Conservation (phyloP, 37 sponge, comb jelly and placozoan species). For the Haliclona indistincta region DNA sequence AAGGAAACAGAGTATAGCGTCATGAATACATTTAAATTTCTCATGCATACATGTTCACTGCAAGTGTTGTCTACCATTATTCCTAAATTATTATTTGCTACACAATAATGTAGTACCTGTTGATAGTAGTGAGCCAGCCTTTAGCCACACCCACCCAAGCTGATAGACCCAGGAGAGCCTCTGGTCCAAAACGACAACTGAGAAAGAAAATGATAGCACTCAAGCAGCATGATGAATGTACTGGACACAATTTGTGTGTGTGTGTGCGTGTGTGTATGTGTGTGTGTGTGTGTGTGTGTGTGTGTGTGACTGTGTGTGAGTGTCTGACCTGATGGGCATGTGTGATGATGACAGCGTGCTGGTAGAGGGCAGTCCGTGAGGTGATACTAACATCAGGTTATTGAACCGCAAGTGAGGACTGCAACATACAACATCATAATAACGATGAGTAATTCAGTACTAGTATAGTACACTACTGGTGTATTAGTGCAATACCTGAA, state of each 20-base stretch:
- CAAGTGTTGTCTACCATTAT: no score
- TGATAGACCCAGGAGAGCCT: slow-evolving; percentile 35
- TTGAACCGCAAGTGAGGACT: slow-evolving; percentile 95
- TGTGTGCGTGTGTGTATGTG: no score
- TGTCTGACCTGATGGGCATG: slow-evolving; percentile 4
- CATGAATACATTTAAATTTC: not conserved
- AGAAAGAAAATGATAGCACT: not conserved
- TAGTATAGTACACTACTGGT: no score
- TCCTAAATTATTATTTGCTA: no score
- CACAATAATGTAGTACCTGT: no score
- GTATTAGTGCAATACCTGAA: no score
- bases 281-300: no score
- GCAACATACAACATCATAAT: not conserved
- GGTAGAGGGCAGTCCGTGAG: slow-evolving; percentile 81
- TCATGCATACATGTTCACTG: not conserved
- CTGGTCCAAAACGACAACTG: slow-evolving; percentile 31
- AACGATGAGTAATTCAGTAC: no score
- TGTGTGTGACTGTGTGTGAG: no score
- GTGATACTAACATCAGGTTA: slow-evolving; percentile 86
- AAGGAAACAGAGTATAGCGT: not conserved
- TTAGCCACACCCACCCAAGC: slow-evolving; percentile 68
- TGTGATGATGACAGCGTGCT: not conserved
- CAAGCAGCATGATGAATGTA: no score
- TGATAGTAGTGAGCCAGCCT: slow-evolving; percentile 37
- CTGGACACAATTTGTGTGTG: no score